Conservation (phyloP, 2,888 invertebrate species). For the Protodeltote pygarga region DNA sequence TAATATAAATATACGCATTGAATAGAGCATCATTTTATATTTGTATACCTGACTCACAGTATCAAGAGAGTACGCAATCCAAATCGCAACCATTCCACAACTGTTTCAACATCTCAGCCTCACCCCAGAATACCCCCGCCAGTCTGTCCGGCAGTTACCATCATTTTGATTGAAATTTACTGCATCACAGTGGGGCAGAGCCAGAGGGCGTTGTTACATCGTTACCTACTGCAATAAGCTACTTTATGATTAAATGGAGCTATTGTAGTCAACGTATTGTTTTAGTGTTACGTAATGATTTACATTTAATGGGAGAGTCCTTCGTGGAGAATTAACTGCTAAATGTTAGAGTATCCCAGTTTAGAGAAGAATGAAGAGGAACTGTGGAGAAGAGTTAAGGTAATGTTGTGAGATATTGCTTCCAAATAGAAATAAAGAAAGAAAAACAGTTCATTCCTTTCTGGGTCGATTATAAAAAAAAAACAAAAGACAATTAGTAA, state of each 20-base stretch:
- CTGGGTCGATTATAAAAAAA: no score
- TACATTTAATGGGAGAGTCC: slow-evolving; percentile 14
- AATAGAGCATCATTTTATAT: no score
- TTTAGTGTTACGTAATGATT: slow-evolving; percentile 30
- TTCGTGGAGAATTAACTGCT: not conserved
- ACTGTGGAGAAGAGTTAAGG: no score
- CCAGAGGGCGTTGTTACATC: slow-evolving; percentile 69
- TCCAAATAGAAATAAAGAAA: no score
- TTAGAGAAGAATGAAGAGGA: no score
- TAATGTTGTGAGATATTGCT: no score
- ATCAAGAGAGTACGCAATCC: no score
- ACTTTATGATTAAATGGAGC: slow-evolving; percentile 81
- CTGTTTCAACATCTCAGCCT: slow-evolving; percentile 23
- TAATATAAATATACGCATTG: no score
- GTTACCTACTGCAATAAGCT: slow-evolving; percentile 79
- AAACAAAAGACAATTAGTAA: no score
- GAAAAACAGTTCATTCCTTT: no score
- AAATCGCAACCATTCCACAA: slow-evolving; percentile 1
- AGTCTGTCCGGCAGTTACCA: slow-evolving; percentile 75
- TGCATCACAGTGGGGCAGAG: slow-evolving; percentile 65
- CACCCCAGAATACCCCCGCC: slow-evolving; percentile 59
- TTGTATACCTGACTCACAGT: no score
- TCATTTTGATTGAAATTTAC: slow-evolving; percentile 85
- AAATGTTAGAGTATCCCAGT: not conserved
- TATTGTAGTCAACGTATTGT: slow-evolving; percentile 50